phyloP scores from a whole-genome alignment of 2,888 invertebrate genomes.

The Dioctria rufipes region DNA sequence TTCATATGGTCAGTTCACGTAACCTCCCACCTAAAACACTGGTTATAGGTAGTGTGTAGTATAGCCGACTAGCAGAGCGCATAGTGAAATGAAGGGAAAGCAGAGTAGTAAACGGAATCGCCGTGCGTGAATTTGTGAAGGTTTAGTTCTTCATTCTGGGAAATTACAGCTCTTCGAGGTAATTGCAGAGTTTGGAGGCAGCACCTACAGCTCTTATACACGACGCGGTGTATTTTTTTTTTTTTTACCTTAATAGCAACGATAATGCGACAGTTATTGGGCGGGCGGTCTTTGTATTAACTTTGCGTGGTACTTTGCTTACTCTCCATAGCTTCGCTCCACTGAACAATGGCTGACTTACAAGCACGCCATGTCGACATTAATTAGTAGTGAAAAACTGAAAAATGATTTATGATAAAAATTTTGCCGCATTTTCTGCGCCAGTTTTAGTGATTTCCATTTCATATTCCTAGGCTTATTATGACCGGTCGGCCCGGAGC shows the following conservation, averaged over 20 bases:
- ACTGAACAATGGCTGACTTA: conserved; percentile 51
- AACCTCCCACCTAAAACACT: conserved; percentile 35
- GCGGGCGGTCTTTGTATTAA: conserved; percentile 30
- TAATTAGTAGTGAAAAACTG: conserved; percentile 54
- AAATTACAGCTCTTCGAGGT: conserved; percentile 24
- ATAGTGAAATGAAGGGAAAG: neutral
- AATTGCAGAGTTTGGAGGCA: conserved; percentile 30
- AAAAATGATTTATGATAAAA: conserved; percentile 53
- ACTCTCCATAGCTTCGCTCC: neutral
- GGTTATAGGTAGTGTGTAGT: too few species aligned
- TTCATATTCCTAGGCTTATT: neutral
- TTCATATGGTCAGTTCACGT: conserved; percentile 42
- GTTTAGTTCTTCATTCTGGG: conserved; percentile 68
- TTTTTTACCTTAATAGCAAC: conserved; percentile 42
- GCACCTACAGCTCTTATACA: conserved; percentile 33
- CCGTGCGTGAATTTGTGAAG: conserved; percentile 70
- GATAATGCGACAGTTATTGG: conserved; percentile 55
- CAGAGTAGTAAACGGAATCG: conserved; percentile 3
- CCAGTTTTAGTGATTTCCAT: conserved; percentile 31
- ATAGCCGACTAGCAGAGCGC: neutral
- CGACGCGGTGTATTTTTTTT: conserved; percentile 1
- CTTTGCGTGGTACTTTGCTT: conserved; percentile 6
- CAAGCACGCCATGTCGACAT: conserved; percentile 54
- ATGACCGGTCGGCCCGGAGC: neutral
- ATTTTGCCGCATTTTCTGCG: conserved; percentile 38